Base-by-base conservation (phyloP, 2,797 vertebrate genomes). In the Lutra lutra region DNA sequence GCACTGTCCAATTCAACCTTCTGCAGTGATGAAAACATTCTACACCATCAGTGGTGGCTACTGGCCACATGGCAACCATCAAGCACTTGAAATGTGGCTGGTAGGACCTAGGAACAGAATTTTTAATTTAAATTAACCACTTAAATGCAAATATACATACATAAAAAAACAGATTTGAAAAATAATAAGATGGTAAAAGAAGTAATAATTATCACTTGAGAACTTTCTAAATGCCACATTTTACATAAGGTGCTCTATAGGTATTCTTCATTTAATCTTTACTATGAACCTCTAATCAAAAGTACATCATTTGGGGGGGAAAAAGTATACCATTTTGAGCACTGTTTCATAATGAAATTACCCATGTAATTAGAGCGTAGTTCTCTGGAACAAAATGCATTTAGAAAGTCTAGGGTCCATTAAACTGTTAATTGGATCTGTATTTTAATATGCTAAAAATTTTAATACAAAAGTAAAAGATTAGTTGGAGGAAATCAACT, bases 311-410 rank as follows among this genome's bases (percentile, higher is more conserved):
- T 91, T 12, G 11, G 11, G 25, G 3, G 25, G 25, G 5, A 13
- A 13, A 82, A 89, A 43, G 17, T 56, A 83, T 25, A 60, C 29
- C 27, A 82, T 91, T 89, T 80, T 40, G 27, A 95, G 32, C 95
- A 93, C 70, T 60, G 72, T 68, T 89, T 95, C 21, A 21, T 94
- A 68, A 91, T 86, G 18, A 93, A 94, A 96, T 96, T 89, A 91
- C 9, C 38, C 43, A 78, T 5, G 1, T 90, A 87, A 84, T 95
- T 91, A 88, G 20, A 94, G 29, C 25, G 60, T 27, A 48, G 15
- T 27, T 93, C 56, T 89, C 62, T 32, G 38, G 20, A 93, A 95
- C 23, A 96, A 82, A 92, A 77, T 77, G 70, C 25, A 92, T 70
- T 90, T 60, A 38, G 35, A 86, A 89, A 93, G 62, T 54, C 51